These are phyloP conservation scores for Phrynocephalus forsythii DNA, from an alignment of 2,797 vertebrate genomes.

Conservation along the genomic window DNA sequence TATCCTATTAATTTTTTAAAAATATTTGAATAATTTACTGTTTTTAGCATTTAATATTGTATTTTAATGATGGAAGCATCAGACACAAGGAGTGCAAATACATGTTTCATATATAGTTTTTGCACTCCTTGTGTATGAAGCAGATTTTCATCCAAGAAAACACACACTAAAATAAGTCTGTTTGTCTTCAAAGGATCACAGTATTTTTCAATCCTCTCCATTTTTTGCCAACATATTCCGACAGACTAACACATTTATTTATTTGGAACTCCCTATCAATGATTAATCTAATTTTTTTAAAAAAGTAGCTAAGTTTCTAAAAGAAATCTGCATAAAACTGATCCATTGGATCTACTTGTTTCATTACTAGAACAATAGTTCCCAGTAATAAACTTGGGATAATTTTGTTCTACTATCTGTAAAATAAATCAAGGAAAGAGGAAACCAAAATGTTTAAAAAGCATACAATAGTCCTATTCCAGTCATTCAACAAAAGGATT, in stretches of 20 bases:
- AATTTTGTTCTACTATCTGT: background rate
- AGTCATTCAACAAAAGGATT: background rate
- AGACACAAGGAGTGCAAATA: no score
- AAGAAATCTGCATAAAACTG: background rate
- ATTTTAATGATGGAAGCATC: no score
- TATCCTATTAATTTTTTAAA: no score
- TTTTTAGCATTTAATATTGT: background rate
- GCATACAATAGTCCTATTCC: background rate
- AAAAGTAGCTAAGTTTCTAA: background rate
- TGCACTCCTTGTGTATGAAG: no score
- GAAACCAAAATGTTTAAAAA: slow-evolving; percentile 5
- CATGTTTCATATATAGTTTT: no score
- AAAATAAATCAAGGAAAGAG: slow-evolving; percentile 13
- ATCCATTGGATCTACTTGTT: background rate
- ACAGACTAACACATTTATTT: background rate
- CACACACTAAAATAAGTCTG: no score
- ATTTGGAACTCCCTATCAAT: no score
- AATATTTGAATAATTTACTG: no score
- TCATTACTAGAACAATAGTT: slow-evolving; percentile 28
- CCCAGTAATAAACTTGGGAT: slow-evolving; percentile 6
- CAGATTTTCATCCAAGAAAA: no score
- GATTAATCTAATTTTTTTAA: no score
- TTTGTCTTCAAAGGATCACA: no score
- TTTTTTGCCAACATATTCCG: background rate
- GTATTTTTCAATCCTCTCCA: no score